Conservation (phyloP, 1,140 invertebrate species). For the Monochamus saltuarius region DNA sequence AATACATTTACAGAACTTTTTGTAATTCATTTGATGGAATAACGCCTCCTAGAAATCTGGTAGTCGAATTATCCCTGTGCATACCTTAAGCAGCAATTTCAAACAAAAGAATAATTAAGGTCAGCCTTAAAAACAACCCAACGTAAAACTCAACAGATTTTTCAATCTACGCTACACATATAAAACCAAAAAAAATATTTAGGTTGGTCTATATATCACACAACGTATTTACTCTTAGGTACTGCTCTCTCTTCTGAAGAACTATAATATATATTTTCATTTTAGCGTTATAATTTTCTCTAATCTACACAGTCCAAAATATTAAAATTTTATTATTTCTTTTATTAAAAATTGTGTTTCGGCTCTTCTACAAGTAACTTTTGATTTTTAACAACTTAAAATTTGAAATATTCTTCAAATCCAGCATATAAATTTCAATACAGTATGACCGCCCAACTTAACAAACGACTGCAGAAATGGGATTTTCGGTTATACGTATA, state of each 20-base stretch:
- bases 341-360: background rate
- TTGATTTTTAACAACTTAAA: constrained; percentile 5
- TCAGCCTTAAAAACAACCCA: too few species aligned
- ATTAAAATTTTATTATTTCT: background rate
- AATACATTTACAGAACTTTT: too few species aligned
- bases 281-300: background rate
- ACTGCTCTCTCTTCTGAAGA: background rate
- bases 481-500: constrained; percentile 77
- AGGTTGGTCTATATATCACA: background rate
- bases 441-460: constrained; percentile 53
- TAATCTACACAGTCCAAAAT: background rate
- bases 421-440: constrained; percentile 45
- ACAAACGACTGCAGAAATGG: constrained; percentile 73
- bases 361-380: constrained; percentile 2
- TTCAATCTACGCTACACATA: too few species aligned
- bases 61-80: too few species aligned
- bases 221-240: background rate
- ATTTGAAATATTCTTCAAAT: background rate
- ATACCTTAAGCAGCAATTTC: too few species aligned
- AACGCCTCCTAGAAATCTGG: too few species aligned
- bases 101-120: too few species aligned
- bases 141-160: too few species aligned
- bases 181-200: too few species aligned
- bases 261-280: background rate
- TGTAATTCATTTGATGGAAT: too few species aligned